A percentile compares a stretch with the other conserved stretches of the same genome.
Evolutionary conservation across 2,797 vertebrate genomes (phyloP).

Genomic region (Characodon lateralis): DNA sequence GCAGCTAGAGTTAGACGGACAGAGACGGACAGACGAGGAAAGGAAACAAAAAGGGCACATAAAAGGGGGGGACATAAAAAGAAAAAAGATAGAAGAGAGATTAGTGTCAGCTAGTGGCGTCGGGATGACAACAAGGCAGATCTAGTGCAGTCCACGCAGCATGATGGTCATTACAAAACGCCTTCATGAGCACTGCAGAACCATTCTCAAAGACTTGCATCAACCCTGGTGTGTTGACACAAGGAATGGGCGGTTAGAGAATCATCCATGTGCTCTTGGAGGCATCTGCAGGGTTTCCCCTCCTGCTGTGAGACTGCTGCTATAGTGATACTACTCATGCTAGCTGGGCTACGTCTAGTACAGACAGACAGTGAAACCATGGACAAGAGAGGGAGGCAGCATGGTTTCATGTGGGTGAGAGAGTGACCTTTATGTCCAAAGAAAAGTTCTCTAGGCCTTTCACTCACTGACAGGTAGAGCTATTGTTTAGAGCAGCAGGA

Average conservation of each 20-base stretch:
- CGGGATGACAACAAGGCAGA: conserved; percentile 99
- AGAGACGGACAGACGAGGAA: conserved; percentile 84
- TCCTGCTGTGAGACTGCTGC: conserved; percentile 57
- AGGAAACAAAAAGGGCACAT: conserved; percentile 79
- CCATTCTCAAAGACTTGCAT: conserved; percentile 87
- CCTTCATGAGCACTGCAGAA: conserved; percentile 81
- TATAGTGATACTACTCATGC: conserved; percentile 78
- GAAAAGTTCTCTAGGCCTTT: conserved; percentile 55
- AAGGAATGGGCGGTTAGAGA: conserved; percentile 57
- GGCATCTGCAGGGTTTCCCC: conserved; percentile 46
- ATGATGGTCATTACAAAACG: conserved; percentile 65
- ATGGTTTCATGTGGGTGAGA: conserved; percentile 75
- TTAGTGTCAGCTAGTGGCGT: conserved; percentile 99
- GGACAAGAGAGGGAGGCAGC: conserved; percentile 69
- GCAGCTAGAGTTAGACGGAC: conserved; percentile 98
- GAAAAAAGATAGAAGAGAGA: conserved; percentile 99
- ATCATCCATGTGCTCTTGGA: conserved; percentile 77
- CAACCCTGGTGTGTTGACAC: conserved; percentile 60
- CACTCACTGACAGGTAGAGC: conserved; percentile 51
- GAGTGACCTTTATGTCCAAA: conserved; percentile 70
- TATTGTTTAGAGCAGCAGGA: conserved; percentile 95
- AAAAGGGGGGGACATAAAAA: conserved; percentile 91
- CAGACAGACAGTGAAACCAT: conserved; percentile 77
- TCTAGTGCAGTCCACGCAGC: conserved; percentile 91
- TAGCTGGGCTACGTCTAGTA: conserved; percentile 72